Evolutionary conservation across 2,888 invertebrate species (phyloP), one percentile per base, ranked within the genome.

Genomic region (Coelogynopora nodosa): DNA sequence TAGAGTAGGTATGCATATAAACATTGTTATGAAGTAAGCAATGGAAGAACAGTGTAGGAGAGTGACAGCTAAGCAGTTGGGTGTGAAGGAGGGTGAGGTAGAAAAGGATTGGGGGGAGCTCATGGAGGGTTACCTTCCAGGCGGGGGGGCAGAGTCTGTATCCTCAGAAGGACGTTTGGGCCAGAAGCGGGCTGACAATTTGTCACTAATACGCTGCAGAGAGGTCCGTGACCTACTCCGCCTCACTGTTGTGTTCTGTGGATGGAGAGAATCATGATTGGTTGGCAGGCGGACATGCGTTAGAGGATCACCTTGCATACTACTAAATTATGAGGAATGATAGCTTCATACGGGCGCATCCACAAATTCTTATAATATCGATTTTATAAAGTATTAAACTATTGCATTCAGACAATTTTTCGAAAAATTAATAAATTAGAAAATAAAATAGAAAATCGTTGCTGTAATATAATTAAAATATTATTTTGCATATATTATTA

Each of bases 221-320:
- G 82, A 82, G 31, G 82, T 31, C 27, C 82, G 82, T 10, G 82
- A 82, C 30, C 82, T 31, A 82, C 82, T 82, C 29, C 82, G 82
- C 82, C 23, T 13, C 29, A 82, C 82, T 2, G 30, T 23, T 2
- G 82, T 10, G 74, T 74, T 74, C 74, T 74, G 74, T 13, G 5
- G 18, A 49, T 49, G n/a, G n/a, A n/a, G n/a, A n/a, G n/a, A n/a
- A n/a, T n/a, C n/a, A n/a, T n/a, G n/a, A n/a, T n/a, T n/a, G n/a
- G n/a, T n/a, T n/a, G n/a, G n/a, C n/a, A n/a, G 49, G 5, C 5
- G 18, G 5, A 18, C 18, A 49, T 49, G 49, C 5, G 49, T 18
- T 18, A 49, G 49, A 49, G 18, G 18, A 18, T 18, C 5, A 49
- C 49, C 49, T 49, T 49, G 10, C 49, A 49, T 49, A 49, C 49